Conservation (phyloP, 2,797 vertebrate species). For the Tapirus indicus region DNA sequence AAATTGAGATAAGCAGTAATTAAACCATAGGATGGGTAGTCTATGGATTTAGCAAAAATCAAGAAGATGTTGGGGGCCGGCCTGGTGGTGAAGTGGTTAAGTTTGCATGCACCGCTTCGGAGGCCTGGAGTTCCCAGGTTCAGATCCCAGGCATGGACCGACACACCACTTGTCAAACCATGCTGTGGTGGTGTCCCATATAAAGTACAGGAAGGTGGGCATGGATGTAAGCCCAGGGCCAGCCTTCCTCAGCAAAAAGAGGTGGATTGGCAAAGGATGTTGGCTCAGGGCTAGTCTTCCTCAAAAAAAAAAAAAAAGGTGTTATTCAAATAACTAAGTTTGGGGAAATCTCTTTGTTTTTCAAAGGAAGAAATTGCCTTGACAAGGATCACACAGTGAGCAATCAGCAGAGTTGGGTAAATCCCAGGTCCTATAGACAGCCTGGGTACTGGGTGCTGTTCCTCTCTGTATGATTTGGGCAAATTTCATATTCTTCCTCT, state of each 20-base stretch:
- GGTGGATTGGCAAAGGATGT: too few relatives aligned
- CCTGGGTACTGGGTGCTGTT: background rate
- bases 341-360: background rate
- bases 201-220: too few relatives aligned
- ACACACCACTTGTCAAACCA: too few relatives aligned
- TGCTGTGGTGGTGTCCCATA: too few relatives aligned
- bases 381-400: background rate
- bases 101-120: too few relatives aligned
- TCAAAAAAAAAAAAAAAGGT: too few relatives aligned
- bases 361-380: conserved; percentile 12
- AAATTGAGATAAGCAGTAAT: conserved; percentile 20
- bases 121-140: too few relatives aligned
- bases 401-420: background rate
- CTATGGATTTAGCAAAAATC: background rate
- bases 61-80: background rate
- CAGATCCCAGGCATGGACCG: too few relatives aligned
- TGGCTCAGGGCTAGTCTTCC: too few relatives aligned
- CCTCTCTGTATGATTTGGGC: background rate
- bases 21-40: background rate
- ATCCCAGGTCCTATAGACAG: background rate
- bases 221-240: too few relatives aligned
- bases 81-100: too few relatives aligned
- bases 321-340: background rate
- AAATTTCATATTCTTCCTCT: background rate
- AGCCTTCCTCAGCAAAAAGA: too few relatives aligned